These are phyloP conservation scores for Syrrhaptes paradoxus DNA, from an alignment of 2,113 vertebrate species.

Conservation along the genomic window DNA sequence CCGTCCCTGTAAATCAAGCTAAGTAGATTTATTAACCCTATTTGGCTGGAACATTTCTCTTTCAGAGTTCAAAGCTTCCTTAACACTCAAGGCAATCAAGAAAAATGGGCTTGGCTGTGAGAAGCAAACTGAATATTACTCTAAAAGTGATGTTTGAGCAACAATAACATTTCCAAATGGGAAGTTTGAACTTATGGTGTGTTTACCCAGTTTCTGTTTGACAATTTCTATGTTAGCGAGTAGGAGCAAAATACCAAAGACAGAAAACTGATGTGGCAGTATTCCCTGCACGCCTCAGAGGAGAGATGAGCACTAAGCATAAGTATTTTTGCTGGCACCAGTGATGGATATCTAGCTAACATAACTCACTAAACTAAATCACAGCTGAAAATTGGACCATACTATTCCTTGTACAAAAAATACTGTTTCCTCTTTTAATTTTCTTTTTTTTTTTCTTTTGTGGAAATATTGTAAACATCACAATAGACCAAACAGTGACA, in stretches of 20 bases:
- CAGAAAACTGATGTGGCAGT: background rate
- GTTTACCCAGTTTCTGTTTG: background rate
- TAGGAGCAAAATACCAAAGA: background rate
- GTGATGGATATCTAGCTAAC: background rate
- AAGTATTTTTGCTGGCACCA: background rate
- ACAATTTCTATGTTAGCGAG: background rate
- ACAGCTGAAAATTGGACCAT: background rate
- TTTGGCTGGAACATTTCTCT: background rate
- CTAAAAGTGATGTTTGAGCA: background rate
- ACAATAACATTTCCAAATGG: background rate
- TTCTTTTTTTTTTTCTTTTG: background rate
- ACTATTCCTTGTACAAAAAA: background rate
- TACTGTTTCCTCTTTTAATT: background rate
- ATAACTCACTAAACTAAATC: background rate
- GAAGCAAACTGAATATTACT: background rate
- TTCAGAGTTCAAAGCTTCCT: background rate
- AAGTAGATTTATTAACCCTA: background rate
- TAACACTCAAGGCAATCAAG: background rate
- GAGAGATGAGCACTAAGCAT: background rate
- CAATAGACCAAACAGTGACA: background rate
- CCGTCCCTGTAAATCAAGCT: background rate
- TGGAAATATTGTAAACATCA: background rate
- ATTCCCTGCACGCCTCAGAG: background rate
- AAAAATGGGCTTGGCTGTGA: background rate
- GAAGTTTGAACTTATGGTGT: background rate